Base-by-base conservation (phyloP, 1,140 invertebrate genomes). In the Amyelois transitella region DNA sequence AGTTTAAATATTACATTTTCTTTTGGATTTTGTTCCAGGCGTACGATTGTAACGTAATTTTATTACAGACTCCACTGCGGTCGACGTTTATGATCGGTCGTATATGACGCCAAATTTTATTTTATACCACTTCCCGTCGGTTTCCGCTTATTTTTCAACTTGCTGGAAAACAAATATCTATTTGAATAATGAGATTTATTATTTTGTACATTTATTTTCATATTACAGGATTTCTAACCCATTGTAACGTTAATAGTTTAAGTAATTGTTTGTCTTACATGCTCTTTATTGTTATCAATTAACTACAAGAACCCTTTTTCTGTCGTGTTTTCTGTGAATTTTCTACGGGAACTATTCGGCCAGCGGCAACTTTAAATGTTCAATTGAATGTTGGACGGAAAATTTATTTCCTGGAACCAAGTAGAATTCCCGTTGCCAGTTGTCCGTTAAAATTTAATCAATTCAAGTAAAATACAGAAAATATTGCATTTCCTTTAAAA, bases 81-180 rank as follows among this genome's bases (percentile, higher is more conserved):
- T 17, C 19, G 20, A 48, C 45, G 7, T 48, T 48, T 48, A 48
- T 20, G 55, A 45, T n/a, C 51, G 28, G n/a, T n/a, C 19, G 18
- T 57, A 58, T 59, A 59, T 56, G 53, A 53, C 51, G 53, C 60
- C 56, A 62, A 62, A 55, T 66, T 55, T 47, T 21, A 20, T 53
- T 51, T 38, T 38, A 38, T 22, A 48, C 45, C 12, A 6, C n/a
- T 14, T 1, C 1, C n/a, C 32, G 32, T 8, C 32, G 6, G 3
- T 14, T 38, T n/a, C 10, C 12, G 6, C 22, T 53, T 53, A 43
- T 51, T 51, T 53, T 54, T 32, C 19, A 18, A 20, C 12, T 38
- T 38, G 1, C 1, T 38, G 4, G n/a, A n/a, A n/a, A n/a, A n/a
- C n/a, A n/a, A n/a, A n/a, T n/a, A n/a, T n/a, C n/a, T n/a, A n/a